Conservation (phyloP, 2,888 invertebrate species). For the Nomada ruficornis region DNA sequence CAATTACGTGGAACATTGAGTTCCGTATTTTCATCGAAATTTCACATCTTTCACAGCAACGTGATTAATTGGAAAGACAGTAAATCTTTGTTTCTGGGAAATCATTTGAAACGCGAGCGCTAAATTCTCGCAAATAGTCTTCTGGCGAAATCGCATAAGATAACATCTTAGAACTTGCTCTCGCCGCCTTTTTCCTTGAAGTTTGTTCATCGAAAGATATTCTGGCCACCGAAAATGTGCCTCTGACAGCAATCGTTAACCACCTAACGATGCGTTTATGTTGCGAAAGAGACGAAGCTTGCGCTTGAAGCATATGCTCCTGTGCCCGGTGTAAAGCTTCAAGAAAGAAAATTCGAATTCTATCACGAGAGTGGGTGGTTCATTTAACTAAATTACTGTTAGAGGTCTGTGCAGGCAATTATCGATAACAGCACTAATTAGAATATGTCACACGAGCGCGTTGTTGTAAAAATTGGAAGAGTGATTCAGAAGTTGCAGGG, state of each 20-base stretch:
- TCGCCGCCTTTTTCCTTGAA: conserved; percentile 11
- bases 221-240: conserved; percentile 16
- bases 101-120: conserved; percentile 4
- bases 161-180: neutral
- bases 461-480: too few species aligned
- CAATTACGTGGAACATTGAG: neutral
- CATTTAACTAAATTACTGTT: too few species aligned
- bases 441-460: too few species aligned
- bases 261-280: neutral
- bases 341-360: too few species aligned
- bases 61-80: conserved; percentile 34
- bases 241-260: neutral
- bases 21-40: conserved; percentile 5
- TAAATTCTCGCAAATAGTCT: conserved; percentile 44
- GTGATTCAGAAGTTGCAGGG: too few species aligned
- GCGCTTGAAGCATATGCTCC: neutral
- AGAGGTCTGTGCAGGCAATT: too few species aligned
- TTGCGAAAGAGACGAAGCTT: neutral
- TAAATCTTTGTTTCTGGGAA: conserved; percentile 23
- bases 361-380: too few species aligned
- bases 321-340: too few species aligned
- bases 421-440: too few species aligned
- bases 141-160: conserved; percentile 36
- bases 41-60: too few species aligned
- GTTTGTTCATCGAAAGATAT: conserved; percentile 7